A percentile compares a stretch with the other conserved stretches of the same genome.
phyloP scores from a whole-genome alignment of 1,140 invertebrate genomes.

The Oppia nitens region DNA sequence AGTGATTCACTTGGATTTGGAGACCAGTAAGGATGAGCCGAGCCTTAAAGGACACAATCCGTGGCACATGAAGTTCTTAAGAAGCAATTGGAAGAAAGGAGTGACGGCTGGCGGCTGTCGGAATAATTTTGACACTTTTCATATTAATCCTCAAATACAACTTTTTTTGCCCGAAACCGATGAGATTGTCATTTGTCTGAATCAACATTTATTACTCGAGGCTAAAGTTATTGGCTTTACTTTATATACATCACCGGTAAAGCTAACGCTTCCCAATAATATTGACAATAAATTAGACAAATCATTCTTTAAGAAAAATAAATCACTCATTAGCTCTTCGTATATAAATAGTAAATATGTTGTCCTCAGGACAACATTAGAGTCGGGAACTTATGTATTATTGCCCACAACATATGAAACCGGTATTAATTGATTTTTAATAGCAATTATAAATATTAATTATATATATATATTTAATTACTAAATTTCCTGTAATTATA shows the following conservation, averaged over 20 bases:
- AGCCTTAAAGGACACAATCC: constrained; percentile 54
- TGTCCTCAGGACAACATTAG: constrained; percentile 50
- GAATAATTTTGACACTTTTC: constrained; percentile 77
- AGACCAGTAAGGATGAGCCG: constrained; percentile 64
- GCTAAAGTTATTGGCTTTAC: constrained; percentile 86
- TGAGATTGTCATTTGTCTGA: constrained; percentile 57
- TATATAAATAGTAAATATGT: constrained; percentile 82
- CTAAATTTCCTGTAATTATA: no score
- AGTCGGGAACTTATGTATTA: constrained; percentile 63
- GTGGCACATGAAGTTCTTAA: constrained; percentile 41
- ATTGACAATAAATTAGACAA: constrained; percentile 32
- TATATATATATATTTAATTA: neutral
- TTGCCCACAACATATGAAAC: constrained; percentile 83
- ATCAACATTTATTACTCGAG: constrained; percentile 78
- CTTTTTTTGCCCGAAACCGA: constrained; percentile 48
- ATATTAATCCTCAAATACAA: constrained; percentile 78
- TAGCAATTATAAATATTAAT: neutral
- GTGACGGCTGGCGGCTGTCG: constrained; percentile 77
- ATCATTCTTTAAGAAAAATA: constrained; percentile 69
- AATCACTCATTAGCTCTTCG: constrained; percentile 70
- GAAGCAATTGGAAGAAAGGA: constrained; percentile 29
- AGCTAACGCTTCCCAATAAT: neutral
- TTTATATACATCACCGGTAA: constrained; percentile 38
- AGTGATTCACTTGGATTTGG: constrained; percentile 66
- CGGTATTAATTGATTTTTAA: constrained; percentile 20